Evolutionary conservation across 2,797 vertebrate species (phyloP).

Genomic region (Sciurus carolinensis): DNA sequence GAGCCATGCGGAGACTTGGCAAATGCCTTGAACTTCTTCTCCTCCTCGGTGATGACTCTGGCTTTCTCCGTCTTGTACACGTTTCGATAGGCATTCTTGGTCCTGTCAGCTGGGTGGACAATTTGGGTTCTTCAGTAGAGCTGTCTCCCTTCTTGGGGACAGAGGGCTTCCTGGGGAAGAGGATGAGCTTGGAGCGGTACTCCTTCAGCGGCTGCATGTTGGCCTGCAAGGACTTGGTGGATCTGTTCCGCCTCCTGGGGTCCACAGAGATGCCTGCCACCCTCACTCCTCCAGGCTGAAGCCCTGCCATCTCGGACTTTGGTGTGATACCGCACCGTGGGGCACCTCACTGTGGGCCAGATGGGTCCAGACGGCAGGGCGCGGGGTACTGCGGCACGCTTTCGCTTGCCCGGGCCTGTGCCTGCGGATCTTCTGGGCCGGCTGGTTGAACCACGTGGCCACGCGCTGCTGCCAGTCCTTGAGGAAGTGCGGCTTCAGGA

Average conservation of each 20-base stretch:
- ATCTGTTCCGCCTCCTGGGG: too few species aligned
- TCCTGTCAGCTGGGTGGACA: conserved; percentile 96
- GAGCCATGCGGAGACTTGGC: conserved; percentile 97
- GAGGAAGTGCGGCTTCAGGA: conserved; percentile 98
- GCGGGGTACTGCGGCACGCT: conserved; percentile 95
- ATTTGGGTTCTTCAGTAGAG: conserved; percentile 94
- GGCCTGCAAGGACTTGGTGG: too few species aligned
- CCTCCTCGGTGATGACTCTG: conserved; percentile 95
- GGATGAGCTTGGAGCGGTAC: too few species aligned
- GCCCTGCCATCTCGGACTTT: conserved; percentile 95
- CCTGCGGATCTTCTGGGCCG: conserved; percentile 97
- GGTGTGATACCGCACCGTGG: conserved; percentile 96
- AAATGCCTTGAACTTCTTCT: conserved; percentile 99
- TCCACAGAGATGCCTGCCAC: conserved; percentile 84
- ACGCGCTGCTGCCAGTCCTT: conserved; percentile 99
- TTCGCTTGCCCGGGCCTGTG: conserved; percentile 96
- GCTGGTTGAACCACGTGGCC: conserved; percentile 99
- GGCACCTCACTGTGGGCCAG: too few species aligned
- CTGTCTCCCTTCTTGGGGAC: too few species aligned
- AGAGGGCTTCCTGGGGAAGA: too few species aligned
- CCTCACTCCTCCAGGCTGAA: conserved; percentile 98
- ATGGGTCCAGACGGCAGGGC: conserved; percentile 95
- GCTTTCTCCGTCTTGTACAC: conserved; percentile 98
- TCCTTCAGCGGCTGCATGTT: too few species aligned
- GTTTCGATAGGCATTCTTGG: conserved; percentile 95